Conservation (phyloP, 30 jellyfish, hydroid and myxozoan genomes). For the Turritopsis dohrnii region DNA sequence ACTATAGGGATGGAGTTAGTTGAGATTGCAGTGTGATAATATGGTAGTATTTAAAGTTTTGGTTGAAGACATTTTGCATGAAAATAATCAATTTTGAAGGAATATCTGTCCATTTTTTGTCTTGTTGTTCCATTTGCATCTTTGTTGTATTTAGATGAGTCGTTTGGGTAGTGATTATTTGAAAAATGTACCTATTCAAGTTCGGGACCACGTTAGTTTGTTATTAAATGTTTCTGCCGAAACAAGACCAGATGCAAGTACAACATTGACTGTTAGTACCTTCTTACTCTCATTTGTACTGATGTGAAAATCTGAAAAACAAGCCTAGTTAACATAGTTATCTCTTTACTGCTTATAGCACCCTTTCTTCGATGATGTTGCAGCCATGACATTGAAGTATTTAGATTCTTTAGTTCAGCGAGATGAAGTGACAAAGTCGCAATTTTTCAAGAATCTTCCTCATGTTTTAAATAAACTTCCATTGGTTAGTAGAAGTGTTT, state of each 20-base stretch:
- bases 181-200: constrained; percentile 57
- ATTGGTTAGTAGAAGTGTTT: constrained; percentile 66
- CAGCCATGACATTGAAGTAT: constrained; percentile 88
- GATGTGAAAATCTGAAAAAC: neutral
- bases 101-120: too few relatives aligned
- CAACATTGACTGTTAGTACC: constrained; percentile 55
- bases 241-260: constrained; percentile 74
- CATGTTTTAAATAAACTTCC: constrained; percentile 73
- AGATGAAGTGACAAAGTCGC: constrained; percentile 84
- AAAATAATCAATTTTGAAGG: too few relatives aligned
- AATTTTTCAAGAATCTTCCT: constrained; percentile 72
- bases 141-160: constrained; percentile 42
- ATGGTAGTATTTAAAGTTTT: too few relatives aligned
- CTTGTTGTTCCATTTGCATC: too few relatives aligned
- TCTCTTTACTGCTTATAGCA: constrained; percentile 41
- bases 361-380: constrained; percentile 80
- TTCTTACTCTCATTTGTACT: neutral
- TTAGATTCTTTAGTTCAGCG: constrained; percentile 79
- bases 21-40: too few relatives aligned
- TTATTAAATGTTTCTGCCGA: constrained; percentile 68
- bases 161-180: constrained; percentile 81
- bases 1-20: too few relatives aligned
- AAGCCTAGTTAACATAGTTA: neutral
- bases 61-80: neutral
- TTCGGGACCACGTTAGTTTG: constrained; percentile 67